Evolutionary conservation across 2,888 invertebrate species (phyloP).

Genomic region (Omphaloscelis lunosa): DNA sequence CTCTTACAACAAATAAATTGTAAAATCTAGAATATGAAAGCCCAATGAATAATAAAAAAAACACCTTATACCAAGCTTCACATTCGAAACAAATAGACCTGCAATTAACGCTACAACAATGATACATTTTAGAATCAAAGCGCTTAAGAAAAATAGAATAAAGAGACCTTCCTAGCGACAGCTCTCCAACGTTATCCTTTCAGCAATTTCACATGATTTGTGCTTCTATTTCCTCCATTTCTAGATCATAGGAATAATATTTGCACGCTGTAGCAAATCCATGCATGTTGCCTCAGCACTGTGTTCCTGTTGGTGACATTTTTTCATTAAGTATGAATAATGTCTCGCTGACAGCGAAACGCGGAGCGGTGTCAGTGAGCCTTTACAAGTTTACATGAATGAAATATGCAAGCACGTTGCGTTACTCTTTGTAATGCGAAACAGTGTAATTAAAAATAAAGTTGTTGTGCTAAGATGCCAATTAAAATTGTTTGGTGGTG

Average conservation of each 20-base stretch:
- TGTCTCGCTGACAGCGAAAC: constrained; percentile 64
- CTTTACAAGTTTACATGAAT: constrained; percentile 63
- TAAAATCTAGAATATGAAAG: neutral
- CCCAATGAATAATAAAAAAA: neutral
- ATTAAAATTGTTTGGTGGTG: constrained; percentile 29
- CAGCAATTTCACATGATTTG: constrained; percentile 1
- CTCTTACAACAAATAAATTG: neutral
- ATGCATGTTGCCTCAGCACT: constrained; percentile 42
- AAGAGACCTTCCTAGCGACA: neutral
- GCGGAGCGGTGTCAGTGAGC: constrained; percentile 57
- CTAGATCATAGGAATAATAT: constrained; percentile 38
- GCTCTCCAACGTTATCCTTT: neutral
- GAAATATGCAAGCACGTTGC: constrained; percentile 58
- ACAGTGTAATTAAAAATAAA: constrained; percentile 59
- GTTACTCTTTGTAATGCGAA: constrained; percentile 32
- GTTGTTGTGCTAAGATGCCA: constrained; percentile 38
- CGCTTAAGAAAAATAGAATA: neutral
- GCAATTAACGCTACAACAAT: neutral
- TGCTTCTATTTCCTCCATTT: constrained; percentile 17
- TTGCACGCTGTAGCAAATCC: constrained; percentile 42
- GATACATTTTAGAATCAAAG: neutral
- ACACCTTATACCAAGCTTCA: neutral
- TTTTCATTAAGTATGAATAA: constrained; percentile 70
- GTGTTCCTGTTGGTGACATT: constrained; percentile 65
- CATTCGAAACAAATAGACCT: neutral